Evolutionary conservation across 2,888 invertebrate genomes (phyloP).

Genomic region (Sarcophaga rosellei): DNA sequence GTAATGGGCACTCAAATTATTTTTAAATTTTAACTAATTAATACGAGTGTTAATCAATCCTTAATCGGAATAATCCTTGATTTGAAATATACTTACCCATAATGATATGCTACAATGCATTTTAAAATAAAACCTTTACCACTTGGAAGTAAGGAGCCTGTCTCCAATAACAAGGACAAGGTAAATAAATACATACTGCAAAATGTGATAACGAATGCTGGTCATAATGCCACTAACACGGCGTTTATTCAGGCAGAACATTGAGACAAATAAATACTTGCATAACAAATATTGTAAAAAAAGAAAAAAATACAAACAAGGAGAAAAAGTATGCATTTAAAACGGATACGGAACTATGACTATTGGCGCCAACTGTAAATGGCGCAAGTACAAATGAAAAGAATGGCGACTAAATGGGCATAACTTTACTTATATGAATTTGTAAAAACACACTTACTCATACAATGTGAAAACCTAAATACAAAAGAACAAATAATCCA

Average conservation of each 20-base stretch:
- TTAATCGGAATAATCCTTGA: too few species aligned
- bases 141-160: neutral
- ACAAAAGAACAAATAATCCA: too few species aligned
- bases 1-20: too few species aligned
- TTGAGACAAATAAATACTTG: neutral
- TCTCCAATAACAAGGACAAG: neutral
- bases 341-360: neutral
- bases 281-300: too few species aligned
- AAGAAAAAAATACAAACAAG: neutral
- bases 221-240: conserved; percentile 9
- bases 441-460: too few species aligned
- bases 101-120: too few species aligned
- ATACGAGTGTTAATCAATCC: too few species aligned
- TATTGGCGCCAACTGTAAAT: neutral
- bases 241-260: conserved; percentile 32
- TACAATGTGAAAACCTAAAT: too few species aligned
- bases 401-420: neutral
- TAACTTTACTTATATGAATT: neutral
- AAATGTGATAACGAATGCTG: neutral
- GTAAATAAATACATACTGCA: neutral
- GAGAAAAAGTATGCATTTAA: neutral
- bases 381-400: neutral
- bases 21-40: too few species aligned
- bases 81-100: too few species aligned
- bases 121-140: too few species aligned